Evolutionary conservation across 2,797 vertebrate species (phyloP), one percentile per base, ranked within the genome.

Genomic region (Spinus olivaceus): DNA sequence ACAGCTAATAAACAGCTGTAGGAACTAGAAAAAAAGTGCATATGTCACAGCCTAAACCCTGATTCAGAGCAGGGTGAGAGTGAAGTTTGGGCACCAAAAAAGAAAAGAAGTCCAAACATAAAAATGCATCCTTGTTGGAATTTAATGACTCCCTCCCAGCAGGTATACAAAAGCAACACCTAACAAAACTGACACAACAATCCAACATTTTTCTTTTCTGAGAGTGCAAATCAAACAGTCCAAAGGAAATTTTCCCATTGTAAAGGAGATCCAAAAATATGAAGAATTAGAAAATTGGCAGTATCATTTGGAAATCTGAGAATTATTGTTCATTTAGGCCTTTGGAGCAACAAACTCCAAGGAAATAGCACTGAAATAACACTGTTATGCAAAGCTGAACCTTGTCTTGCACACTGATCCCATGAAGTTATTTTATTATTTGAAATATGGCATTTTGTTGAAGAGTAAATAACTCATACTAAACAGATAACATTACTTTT

Each of bases 181-280:
- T 92, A 92, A 94, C 82, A 95, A 94, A 97, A 96, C 92, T 92
- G 95, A 92, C 73, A 88, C 42, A 91, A 95, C 92, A 96, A 95
- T 96, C 92, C 93, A 96, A 96, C 92, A 90, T 73, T 64, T 41
- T 17, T 95, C 86, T 95, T 95, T 98, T 96, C 92, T 88, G 72
- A 92, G 79, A 97, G 32, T 90, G 53, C 61, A 98, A 96, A 96
- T 95, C 91, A 96, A 91, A 92, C 78, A 97, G 94, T 92, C 90
- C 92, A 96, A 90, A 92, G 80, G 74, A 97, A 98, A 96, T 94
- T 78, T 92, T 73, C 67, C 89, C 35, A 12, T 74, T 71, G 80
- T 95, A 71, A 88, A 91, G 90, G 91, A 85, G 50, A 65, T 76
- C 69, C 41, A 46, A 95, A 86, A 57, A 25, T 16, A 53, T 9